A percentile compares a stretch with the other conserved stretches of the same genome.
phyloP scores from a whole-genome alignment of 1,140 invertebrate genomes.

The Eulimnadia texana region DNA sequence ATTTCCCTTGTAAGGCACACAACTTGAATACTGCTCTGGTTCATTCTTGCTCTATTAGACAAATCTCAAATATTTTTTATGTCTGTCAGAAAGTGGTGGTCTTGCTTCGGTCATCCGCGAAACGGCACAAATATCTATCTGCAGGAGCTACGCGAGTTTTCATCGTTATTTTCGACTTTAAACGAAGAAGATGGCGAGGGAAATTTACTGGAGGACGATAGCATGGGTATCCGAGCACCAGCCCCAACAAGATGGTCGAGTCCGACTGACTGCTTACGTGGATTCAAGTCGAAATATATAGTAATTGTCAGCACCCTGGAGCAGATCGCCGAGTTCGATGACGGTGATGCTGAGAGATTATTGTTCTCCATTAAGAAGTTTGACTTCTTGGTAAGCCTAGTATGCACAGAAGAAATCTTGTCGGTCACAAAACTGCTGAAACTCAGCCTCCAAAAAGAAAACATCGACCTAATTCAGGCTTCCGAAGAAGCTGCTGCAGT shows the following conservation, averaged over 20 bases:
- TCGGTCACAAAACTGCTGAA: not conserved
- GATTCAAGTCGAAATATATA: not conserved
- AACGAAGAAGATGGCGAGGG: not conserved
- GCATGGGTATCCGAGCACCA: not conserved
- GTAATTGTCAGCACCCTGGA: not conserved
- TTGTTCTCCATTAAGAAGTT: not conserved
- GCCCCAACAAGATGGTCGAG: slow-evolving; percentile 1
- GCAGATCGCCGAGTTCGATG: not conserved
- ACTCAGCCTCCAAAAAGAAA: not conserved
- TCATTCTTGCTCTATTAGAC: slow-evolving; percentile 8
- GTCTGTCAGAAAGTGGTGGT: slow-evolving; percentile 1
- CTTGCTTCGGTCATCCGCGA: slow-evolving; percentile 2
- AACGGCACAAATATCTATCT: slow-evolving; percentile 4
- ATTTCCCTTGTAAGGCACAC: too few relatives aligned
- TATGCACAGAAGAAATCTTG: not conserved
- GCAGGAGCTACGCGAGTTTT: slow-evolving; percentile 2
- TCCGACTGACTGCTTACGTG: not conserved
- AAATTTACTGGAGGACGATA: not conserved
- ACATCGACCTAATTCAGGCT: not conserved
- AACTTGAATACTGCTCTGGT: too few relatives aligned
- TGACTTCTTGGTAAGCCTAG: not conserved
- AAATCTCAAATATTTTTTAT: slow-evolving; percentile 8
- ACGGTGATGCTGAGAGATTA: slow-evolving; percentile 2
- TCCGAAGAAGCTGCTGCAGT: slow-evolving; percentile 7
- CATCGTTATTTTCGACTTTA: not conserved